phyloP scores from a whole-genome alignment of 2,888 invertebrate genomes.

The Leptopilina drosophilae region DNA sequence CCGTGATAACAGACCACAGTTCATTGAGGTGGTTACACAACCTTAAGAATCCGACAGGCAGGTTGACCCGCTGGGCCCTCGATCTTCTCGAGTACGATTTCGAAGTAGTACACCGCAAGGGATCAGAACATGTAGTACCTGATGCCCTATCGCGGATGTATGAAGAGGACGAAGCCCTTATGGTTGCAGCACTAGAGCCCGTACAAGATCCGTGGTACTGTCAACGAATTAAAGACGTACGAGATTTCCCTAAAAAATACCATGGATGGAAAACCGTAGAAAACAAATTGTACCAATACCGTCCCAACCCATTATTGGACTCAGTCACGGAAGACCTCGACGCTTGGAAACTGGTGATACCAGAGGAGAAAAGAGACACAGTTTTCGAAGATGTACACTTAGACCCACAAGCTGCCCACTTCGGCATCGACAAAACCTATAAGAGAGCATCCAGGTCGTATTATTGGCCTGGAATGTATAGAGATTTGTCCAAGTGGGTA shows the following conservation, averaged over 20 bases:
- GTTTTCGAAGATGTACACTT: not conserved
- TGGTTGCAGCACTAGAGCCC: not conserved
- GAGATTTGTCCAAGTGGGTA: slow-evolving; percentile 21
- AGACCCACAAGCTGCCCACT: slow-evolving; percentile 9
- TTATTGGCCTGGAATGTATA: slow-evolving; percentile 40
- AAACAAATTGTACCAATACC: slow-evolving; percentile 40
- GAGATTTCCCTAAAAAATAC: slow-evolving; percentile 37
- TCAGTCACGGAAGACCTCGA: slow-evolving; percentile 41
- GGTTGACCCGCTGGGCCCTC: slow-evolving; percentile 54
- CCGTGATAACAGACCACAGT: slow-evolving; percentile 49
- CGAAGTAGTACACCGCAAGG: slow-evolving; percentile 48
- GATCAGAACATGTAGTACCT: slow-evolving; percentile 46
- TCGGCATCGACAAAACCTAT: slow-evolving; percentile 40
- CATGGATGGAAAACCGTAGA: slow-evolving; percentile 46
- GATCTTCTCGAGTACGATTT: slow-evolving; percentile 54
- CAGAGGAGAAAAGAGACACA: not conserved
- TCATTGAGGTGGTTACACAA: slow-evolving; percentile 52
- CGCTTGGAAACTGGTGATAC: slow-evolving; percentile 54
- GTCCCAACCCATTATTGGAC: slow-evolving; percentile 34
- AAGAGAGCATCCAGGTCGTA: slow-evolving; percentile 11
- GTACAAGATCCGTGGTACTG: slow-evolving; percentile 46
- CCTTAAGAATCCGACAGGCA: slow-evolving; percentile 47
- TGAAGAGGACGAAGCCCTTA: slow-evolving; percentile 30
- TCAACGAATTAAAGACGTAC: slow-evolving; percentile 25
- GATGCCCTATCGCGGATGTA: slow-evolving; percentile 50